Percentiles rank a stretch among this genome's conserved stretches.
Conservation (phyloP, 2,113 vertebrate species). For the Phoxinus phoxinus region DNA sequence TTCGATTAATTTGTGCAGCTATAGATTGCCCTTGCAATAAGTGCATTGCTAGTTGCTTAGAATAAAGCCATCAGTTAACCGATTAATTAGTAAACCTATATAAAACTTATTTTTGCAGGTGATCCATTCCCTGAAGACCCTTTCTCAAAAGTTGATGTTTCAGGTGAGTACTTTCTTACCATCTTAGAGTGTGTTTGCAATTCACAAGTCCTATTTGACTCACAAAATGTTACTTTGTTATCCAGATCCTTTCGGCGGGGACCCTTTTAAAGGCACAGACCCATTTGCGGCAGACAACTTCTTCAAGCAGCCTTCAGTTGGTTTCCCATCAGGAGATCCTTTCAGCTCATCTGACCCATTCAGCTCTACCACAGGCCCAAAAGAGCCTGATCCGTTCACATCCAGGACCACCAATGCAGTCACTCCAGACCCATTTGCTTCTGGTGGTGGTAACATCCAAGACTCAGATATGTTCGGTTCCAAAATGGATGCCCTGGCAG, state of each 20-base stretch:
- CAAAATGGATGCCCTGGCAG: constrained; percentile 58
- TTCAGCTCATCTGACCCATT: constrained; percentile 65
- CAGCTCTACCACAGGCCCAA: constrained; percentile 6
- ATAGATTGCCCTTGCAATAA: not conserved
- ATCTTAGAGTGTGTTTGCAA: not conserved
- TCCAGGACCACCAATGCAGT: constrained; percentile 52
- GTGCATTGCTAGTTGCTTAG: not conserved
- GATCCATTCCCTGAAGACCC: constrained; percentile 97
- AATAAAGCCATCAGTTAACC: not conserved
- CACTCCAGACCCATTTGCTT: constrained; percentile 44
- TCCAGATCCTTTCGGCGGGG: constrained; percentile 92
- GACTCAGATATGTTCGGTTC: constrained; percentile 63
- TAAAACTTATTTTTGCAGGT: constrained; percentile 67
- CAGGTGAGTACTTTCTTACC: constrained; percentile 72
- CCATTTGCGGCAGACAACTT: constrained; percentile 94
- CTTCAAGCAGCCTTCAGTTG: constrained; percentile 83
- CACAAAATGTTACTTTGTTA: not conserved
- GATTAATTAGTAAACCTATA: not conserved
- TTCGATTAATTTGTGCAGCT: not conserved
- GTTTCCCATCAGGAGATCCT: constrained; percentile 76
- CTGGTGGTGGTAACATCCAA: not conserved
- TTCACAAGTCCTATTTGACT: not conserved
- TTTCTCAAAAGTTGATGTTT: constrained; percentile 87
- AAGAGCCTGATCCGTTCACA: constrained; percentile 73
- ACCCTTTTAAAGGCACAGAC: constrained; percentile 97